These are phyloP conservation scores for Tricholauxania praeusta DNA, from an alignment of 2,888 invertebrate species.

Conservation along the genomic window DNA sequence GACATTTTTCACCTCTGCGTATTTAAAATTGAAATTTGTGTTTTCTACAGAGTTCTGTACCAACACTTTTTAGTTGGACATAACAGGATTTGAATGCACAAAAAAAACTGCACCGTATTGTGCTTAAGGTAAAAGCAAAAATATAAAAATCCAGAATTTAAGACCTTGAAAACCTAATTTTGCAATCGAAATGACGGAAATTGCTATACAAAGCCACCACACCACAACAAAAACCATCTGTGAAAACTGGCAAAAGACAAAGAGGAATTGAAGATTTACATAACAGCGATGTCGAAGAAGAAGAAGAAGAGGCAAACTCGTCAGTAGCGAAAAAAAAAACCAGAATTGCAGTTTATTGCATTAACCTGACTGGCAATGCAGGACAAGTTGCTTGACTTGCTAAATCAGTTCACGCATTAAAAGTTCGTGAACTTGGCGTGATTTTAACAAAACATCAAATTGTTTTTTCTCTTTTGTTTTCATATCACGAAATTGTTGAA, in stretches of 20 bases:
- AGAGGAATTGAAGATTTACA: too few relatives aligned
- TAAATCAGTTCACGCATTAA: neutral
- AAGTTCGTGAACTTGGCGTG: slow-evolving; percentile 46
- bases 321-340: neutral
- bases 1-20: too few relatives aligned
- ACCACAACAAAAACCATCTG: slow-evolving; percentile 12
- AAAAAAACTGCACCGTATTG: neutral
- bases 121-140: slow-evolving; percentile 3
- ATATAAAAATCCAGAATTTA: slow-evolving; percentile 2
- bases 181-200: slow-evolving; percentile 16
- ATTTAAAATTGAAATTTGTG: too few relatives aligned
- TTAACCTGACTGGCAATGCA: neutral
- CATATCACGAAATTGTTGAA: neutral
- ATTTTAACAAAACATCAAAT: neutral
- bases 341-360: too few relatives aligned
- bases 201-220: too few relatives aligned
- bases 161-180: slow-evolving; percentile 21
- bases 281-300: neutral
- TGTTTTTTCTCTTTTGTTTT: neutral
- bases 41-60: too few relatives aligned
- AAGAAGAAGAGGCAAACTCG: neutral
- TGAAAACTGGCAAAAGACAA: neutral
- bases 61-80: too few relatives aligned
- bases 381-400: neutral
- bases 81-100: too few relatives aligned